These are phyloP conservation scores for Xerus inauris DNA, from an alignment of 2,113 vertebrate species.

Conservation along the genomic window DNA sequence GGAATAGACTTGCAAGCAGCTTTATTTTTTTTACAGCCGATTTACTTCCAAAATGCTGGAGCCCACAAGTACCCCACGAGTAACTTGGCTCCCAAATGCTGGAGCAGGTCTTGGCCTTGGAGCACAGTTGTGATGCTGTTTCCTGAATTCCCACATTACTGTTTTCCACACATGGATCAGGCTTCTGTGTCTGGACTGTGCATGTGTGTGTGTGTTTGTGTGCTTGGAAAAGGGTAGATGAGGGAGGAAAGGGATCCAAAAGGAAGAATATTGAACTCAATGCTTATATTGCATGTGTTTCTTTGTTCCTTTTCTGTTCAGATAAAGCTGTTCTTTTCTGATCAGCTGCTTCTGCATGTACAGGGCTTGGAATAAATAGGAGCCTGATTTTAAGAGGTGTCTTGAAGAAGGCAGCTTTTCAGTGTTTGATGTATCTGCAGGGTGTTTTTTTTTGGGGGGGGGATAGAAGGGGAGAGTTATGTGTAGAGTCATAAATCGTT, in stretches of 20 bases:
- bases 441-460: not conserved
- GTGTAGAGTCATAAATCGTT: conserved; percentile 5
- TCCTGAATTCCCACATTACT: conserved; percentile 75
- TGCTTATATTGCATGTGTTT: not conserved
- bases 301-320: conserved; percentile 63
- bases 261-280: conserved; percentile 39
- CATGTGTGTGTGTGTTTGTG: not conserved
- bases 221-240: conserved; percentile 14
- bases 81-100: conserved; percentile 72
- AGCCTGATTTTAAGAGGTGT: not conserved
- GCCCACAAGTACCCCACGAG: conserved; percentile 48
- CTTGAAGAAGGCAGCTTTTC: conserved; percentile 27
- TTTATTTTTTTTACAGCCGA: conserved; percentile 73
- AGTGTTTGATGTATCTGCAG: conserved; percentile 1
- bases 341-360: conserved; percentile 20
- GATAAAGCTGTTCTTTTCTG: conserved; percentile 55
- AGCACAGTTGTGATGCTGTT: conserved; percentile 68
- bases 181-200: conserved; percentile 69
- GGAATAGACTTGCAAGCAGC: conserved; percentile 71
- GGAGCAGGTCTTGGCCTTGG: conserved; percentile 69
- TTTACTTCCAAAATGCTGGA: conserved; percentile 67
- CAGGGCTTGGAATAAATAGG: conserved; percentile 23
- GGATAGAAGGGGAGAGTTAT: not conserved
- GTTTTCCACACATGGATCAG: conserved; percentile 74
- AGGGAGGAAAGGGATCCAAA: not conserved